Conservation (phyloP, 2,888 invertebrate genomes). For the Corbicula japonica region DNA sequence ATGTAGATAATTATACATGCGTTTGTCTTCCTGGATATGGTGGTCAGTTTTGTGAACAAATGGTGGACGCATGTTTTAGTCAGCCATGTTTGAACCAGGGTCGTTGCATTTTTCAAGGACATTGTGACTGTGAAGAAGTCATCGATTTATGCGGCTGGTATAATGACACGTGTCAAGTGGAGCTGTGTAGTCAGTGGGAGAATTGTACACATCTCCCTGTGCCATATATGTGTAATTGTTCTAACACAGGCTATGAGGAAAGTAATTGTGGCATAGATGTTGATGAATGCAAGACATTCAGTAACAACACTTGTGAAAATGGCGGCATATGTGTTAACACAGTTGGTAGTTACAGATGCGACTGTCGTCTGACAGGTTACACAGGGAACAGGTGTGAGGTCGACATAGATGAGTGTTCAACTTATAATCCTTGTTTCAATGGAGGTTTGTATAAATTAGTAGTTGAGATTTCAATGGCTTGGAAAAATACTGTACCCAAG, state of each 20-base stretch:
- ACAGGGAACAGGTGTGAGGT: slow-evolving; percentile 72
- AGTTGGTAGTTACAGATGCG: slow-evolving; percentile 73
- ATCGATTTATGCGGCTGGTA: slow-evolving; percentile 80
- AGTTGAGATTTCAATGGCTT: not conserved
- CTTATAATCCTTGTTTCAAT: slow-evolving; percentile 76
- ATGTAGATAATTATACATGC: slow-evolving; percentile 68
- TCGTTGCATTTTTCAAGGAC: slow-evolving; percentile 76
- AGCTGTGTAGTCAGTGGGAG: slow-evolving; percentile 65
- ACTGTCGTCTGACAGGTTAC: slow-evolving; percentile 78
- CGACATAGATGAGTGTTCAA: slow-evolving; percentile 78
- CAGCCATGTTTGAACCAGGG: slow-evolving; percentile 80
- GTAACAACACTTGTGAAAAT: slow-evolving; percentile 68
- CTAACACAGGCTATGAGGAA: slow-evolving; percentile 74
- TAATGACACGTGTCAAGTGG: slow-evolving; percentile 79
- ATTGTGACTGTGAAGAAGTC: slow-evolving; percentile 79
- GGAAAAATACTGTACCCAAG: not conserved
- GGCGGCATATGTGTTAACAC: slow-evolving; percentile 76
- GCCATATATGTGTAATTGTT: slow-evolving; percentile 78
- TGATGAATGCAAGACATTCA: slow-evolving; percentile 76
- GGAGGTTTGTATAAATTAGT: slow-evolving; percentile 75
- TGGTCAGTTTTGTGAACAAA: slow-evolving; percentile 70
- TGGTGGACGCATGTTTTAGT: slow-evolving; percentile 76
- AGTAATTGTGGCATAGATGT: slow-evolving; percentile 70
- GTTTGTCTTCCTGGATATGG: slow-evolving; percentile 73
- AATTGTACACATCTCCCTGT: slow-evolving; percentile 65